Percentiles rank a stretch among this genome's conserved stretches.
phyloP scores from a whole-genome alignment of 2,888 invertebrate genomes.

The Eupithecia exiguata region DNA sequence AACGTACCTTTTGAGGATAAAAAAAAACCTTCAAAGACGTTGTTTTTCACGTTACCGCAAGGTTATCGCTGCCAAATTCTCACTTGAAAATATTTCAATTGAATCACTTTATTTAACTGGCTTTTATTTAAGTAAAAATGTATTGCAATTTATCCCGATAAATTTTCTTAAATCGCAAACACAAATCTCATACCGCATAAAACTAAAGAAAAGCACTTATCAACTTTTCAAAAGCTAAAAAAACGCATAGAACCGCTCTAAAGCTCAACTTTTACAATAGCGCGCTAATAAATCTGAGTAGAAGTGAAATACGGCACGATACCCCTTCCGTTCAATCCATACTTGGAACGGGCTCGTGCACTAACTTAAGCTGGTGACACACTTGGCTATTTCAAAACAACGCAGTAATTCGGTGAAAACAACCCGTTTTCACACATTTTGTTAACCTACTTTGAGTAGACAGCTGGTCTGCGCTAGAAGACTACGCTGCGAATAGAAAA shows the following conservation, averaged over 20 bases:
- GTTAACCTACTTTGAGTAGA: too few relatives aligned
- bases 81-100: too few relatives aligned
- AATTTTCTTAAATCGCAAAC: neutral
- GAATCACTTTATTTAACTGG: too few relatives aligned
- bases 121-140: neutral
- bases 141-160: neutral
- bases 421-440: neutral
- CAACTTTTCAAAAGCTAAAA: neutral
- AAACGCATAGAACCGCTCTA: constrained; percentile 15
- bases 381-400: constrained; percentile 6
- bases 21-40: too few relatives aligned
- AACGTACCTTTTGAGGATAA: too few relatives aligned
- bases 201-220: constrained; percentile 15
- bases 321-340: constrained; percentile 32
- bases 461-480: too few relatives aligned
- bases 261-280: constrained; percentile 27
- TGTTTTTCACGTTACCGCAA: too few relatives aligned
- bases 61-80: too few relatives aligned
- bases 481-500: too few relatives aligned
- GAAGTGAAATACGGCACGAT: constrained; percentile 37
- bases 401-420: neutral
- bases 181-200: neutral
- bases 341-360: constrained; percentile 31
- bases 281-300: constrained; percentile 28
- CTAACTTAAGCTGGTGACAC: constrained; percentile 21